Base-by-base conservation (phyloP, 2,797 vertebrate genomes). In the Echiichthys vipera region DNA sequence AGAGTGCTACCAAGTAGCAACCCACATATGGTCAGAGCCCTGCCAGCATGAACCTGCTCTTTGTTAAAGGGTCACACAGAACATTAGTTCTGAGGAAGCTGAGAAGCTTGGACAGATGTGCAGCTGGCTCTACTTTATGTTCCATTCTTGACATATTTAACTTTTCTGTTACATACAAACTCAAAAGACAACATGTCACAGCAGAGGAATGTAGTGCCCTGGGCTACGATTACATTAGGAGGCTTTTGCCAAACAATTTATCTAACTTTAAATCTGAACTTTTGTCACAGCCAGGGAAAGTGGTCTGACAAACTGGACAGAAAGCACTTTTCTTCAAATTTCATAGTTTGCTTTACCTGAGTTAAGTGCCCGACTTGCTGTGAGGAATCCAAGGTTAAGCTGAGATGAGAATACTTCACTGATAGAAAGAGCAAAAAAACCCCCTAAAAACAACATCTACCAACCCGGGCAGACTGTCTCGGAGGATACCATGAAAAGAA, bases 361-460 rank as follows among this genome's bases (percentile, higher is more conserved):
- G 92, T 92, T 72, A 93, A 79, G 86, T 90, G 90, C 91, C 93
- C 92, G 58, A 62, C 83, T 87, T 91, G 89, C 88, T 90, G 88
- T 90, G 86, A 87, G 90, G 93, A 92, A 90, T 95, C 94, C 94
- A 95, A 92, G 87, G 88, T 92, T 94, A 89, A 78, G 82, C 71
- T 87, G 78, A 76, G 78, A 87, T 65, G 59, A 77, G 83, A 84
- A 80, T 80, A 85, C 59, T 91, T 84, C 89, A 77, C 74, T 54
- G 78, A 73, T 53, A 69, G 81, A 80, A 84, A 72, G 51, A 37
- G 12, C n/a, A n/a, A 51, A 9, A 51, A 14, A 8, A 56, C n/a
- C n/a, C n/a, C n/a, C n/a, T n/a, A 20, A 54, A 62, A 57, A 77
- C 29, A 56, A 14, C 3, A 49, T 82, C 67, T 62, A 68, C 58